Evolutionary conservation across 2,797 vertebrate genomes (phyloP).

Genomic region (Crypturellus tataupa): DNA sequence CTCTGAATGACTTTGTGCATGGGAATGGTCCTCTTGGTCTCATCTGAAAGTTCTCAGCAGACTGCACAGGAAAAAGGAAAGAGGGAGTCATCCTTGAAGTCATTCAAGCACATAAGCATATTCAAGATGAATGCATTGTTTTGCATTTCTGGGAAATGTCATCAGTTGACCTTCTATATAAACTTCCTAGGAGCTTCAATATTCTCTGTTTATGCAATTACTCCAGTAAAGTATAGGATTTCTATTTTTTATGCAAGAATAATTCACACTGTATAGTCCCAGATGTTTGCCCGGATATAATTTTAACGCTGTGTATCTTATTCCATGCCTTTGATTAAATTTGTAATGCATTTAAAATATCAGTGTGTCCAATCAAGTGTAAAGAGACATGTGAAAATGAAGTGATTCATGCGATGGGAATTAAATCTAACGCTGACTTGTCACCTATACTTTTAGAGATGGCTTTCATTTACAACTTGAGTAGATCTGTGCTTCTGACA

Average conservation of each 20-base stretch:
- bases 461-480: conserved; percentile 33
- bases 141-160: not conserved
- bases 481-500: not conserved
- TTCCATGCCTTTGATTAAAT: conserved; percentile 58
- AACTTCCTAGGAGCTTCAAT: not conserved
- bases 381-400: conserved; percentile 43
- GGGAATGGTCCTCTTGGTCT: not conserved
- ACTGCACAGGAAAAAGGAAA: not conserved
- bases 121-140: not conserved
- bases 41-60: not conserved
- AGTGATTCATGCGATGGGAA: conserved; percentile 29
- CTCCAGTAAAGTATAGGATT: not conserved
- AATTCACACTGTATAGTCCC: not conserved
- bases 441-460: conserved; percentile 3
- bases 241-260: conserved; percentile 13
- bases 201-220: conserved; percentile 30
- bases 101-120: not conserved
- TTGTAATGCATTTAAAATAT: conserved; percentile 47
- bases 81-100: not conserved
- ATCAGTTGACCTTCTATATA: not conserved
- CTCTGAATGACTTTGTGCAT: not conserved
- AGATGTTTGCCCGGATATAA: conserved; percentile 56
- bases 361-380: conserved; percentile 31
- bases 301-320: conserved; percentile 4
- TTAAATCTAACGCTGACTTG: conserved; percentile 27